Percentiles rank a stretch among this genome's conserved stretches.
Evolutionary conservation across 1,140 invertebrate species (phyloP).

Genomic region (Asobara japonica): DNA sequence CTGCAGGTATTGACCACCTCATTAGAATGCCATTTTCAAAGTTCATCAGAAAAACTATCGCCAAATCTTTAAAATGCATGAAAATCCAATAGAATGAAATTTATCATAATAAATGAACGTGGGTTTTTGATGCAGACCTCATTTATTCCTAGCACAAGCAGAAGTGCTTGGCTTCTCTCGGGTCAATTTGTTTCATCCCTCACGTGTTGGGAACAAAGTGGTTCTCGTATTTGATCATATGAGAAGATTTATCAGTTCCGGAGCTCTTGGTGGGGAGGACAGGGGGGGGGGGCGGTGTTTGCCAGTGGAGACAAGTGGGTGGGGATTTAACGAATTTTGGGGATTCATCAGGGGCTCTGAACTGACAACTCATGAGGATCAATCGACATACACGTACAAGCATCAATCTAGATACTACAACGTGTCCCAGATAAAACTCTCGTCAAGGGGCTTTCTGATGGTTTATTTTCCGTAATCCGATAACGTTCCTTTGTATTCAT

Average conservation of each 20-base stretch:
- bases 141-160: background rate
- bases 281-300: background rate
- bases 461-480: background rate
- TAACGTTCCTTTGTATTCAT: background rate
- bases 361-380: background rate
- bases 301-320: background rate
- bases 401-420: background rate
- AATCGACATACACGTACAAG: background rate
- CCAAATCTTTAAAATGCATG: too few relatives aligned
- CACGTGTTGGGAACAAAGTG: background rate
- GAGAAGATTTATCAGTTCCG: background rate
- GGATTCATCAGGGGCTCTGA: background rate
- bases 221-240: background rate
- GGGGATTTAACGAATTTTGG: background rate
- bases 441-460: slow-evolving; percentile 37
- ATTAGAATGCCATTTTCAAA: too few relatives aligned
- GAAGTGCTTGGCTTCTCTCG: background rate
- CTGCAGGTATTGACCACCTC: too few relatives aligned
- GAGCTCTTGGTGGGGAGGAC: background rate
- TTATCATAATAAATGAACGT: too few relatives aligned
- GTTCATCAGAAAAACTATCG: too few relatives aligned
- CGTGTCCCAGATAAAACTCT: slow-evolving; percentile 23
- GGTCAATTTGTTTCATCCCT: background rate
- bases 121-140: background rate
- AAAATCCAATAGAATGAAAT: background rate